Evolutionary conservation across 2,888 invertebrate genomes (phyloP).

Genomic region (Eurois occulta): DNA sequence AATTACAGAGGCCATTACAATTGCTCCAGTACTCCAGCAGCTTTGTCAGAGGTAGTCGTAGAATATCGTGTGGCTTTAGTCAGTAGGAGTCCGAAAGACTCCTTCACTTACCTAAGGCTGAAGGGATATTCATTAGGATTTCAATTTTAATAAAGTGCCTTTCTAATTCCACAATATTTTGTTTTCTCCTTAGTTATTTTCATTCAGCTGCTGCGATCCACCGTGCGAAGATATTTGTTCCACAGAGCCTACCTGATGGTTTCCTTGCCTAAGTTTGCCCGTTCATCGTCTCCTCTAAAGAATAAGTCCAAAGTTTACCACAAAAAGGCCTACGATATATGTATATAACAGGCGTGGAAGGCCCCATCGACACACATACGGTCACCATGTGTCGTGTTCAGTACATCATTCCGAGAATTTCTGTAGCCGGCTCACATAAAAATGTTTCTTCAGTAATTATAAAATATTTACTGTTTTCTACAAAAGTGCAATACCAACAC

Average conservation of each 20-base stretch:
- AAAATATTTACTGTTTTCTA: not conserved
- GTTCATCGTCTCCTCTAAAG: not conserved
- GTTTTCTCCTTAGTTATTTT: not conserved
- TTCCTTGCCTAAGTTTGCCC: not conserved
- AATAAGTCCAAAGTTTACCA: not conserved
- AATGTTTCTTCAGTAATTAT: not conserved
- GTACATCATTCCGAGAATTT: not conserved
- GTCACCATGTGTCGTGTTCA: not conserved
- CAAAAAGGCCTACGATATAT: not conserved
- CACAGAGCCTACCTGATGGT: not conserved
- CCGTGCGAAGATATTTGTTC: not conserved
- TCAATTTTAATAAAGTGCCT: too few species aligned
- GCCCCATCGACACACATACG: not conserved
- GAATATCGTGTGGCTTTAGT: not conserved
- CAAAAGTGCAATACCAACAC: not conserved
- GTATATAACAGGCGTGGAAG: not conserved
- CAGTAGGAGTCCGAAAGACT: not conserved
- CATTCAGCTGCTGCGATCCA: not conserved
- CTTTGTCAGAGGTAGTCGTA: not conserved
- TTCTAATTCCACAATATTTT: not conserved
- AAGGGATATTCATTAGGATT: not conserved
- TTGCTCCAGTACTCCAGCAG: not conserved
- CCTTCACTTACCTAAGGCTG: too few species aligned
- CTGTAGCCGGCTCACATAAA: not conserved
- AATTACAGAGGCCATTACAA: not conserved